Percentiles rank a stretch among this genome's conserved stretches.
Conservation (phyloP, 1,140 invertebrate genomes). For the Zaprionus gabonicus region DNA sequence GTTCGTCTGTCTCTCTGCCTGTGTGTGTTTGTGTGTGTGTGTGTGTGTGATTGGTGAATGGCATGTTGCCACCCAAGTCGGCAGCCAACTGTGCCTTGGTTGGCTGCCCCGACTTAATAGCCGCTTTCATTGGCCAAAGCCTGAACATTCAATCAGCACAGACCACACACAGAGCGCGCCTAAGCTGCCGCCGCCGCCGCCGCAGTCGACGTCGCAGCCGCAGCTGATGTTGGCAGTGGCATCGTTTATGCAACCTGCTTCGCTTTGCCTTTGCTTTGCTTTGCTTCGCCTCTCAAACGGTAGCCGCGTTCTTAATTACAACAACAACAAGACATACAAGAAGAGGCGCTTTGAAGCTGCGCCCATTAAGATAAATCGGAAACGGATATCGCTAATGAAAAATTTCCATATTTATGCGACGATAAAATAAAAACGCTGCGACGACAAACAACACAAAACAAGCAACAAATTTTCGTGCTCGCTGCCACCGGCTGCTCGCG, state of each 20-base stretch:
- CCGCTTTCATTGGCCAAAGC: slow-evolving; percentile 78
- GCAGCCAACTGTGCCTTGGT: slow-evolving; percentile 59
- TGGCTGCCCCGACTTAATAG: slow-evolving; percentile 73
- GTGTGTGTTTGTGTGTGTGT: slow-evolving; percentile 28
- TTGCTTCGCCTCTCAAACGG: slow-evolving; percentile 46
- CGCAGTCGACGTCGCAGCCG: background rate
- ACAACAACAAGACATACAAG: slow-evolving; percentile 41
- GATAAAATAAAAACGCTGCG: background rate
- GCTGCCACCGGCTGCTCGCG: background rate
- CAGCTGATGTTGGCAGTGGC: background rate
- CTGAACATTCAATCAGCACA: slow-evolving; percentile 61
- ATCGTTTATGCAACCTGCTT: slow-evolving; percentile 53
- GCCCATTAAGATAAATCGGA: slow-evolving; percentile 79
- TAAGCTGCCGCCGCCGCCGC: background rate
- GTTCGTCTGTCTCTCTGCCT: background rate
- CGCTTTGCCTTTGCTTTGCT: slow-evolving; percentile 6
- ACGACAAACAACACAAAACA: slow-evolving; percentile 11
- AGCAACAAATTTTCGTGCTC: slow-evolving; percentile 55
- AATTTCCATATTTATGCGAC: slow-evolving; percentile 75
- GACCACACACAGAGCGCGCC: slow-evolving; percentile 61
- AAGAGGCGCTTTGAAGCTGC: slow-evolving; percentile 20
- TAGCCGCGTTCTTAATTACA: slow-evolving; percentile 78
- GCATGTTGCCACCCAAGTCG: slow-evolving; percentile 81
- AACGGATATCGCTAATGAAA: slow-evolving; percentile 83
- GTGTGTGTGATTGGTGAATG: slow-evolving; percentile 79